Evolutionary conservation across 2,888 invertebrate species (phyloP).

Genomic region (Eulithis testata): DNA sequence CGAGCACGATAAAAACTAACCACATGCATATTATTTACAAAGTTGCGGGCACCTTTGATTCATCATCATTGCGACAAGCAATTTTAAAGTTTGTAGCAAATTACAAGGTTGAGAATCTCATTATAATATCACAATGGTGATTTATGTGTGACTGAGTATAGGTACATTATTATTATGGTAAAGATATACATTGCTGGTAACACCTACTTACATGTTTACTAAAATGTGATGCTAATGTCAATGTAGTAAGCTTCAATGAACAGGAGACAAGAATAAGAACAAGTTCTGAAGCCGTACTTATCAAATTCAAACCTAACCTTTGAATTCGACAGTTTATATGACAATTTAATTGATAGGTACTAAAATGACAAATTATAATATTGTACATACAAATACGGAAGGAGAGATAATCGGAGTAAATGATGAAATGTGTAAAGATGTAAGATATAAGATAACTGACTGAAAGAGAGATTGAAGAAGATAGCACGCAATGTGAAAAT

Average conservation of each 20-base stretch:
- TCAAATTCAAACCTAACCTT: too few relatives aligned
- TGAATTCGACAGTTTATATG: not conserved
- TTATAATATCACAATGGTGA: constrained; percentile 5
- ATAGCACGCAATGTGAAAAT: too few relatives aligned
- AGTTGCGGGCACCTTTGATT: constrained; percentile 5
- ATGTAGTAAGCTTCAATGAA: not conserved
- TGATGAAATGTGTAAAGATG: too few relatives aligned
- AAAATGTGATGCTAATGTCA: not conserved
- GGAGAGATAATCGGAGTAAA: too few relatives aligned
- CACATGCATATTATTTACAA: constrained; percentile 12
- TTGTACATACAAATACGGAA: too few relatives aligned
- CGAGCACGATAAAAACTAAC: constrained; percentile 21
- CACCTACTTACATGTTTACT: not conserved
- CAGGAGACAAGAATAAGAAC: not conserved
- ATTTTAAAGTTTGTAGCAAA: constrained; percentile 10
- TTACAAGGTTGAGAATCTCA: constrained; percentile 17
- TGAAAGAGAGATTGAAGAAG: too few relatives aligned
- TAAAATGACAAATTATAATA: too few relatives aligned
- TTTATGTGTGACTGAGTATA: not conserved
- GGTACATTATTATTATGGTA: too few relatives aligned
- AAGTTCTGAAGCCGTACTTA: too few relatives aligned
- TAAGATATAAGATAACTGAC: too few relatives aligned
- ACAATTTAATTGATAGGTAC: too few relatives aligned
- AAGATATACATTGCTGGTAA: too few relatives aligned
- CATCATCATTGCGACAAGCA: not conserved